Base-by-base conservation (phyloP, 1,140 invertebrate species). In the Lasioglossum albipes region DNA sequence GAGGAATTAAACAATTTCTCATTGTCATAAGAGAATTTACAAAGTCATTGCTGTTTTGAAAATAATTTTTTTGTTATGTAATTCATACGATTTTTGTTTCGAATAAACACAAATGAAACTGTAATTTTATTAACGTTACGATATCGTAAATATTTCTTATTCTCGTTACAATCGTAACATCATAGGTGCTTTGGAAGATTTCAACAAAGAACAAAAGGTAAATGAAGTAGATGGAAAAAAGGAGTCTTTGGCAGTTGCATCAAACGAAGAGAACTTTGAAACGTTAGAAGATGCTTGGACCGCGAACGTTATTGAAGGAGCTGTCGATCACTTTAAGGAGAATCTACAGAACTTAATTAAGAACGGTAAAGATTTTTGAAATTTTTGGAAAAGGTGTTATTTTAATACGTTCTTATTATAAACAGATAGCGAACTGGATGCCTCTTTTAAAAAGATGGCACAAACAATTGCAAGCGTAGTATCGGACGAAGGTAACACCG, bases 141-240 rank as follows among this genome's bases (percentile, higher is more conserved):
- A n/a, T 57, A n/a, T n/a, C 7, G n/a, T n/a, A 7, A n/a, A 57
- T n/a, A 57, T 7, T 57, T 57, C 6, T 57, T 7, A 7, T 57
- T 20, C 7, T n/a, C 57, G 9, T 22, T 62, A n/a, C n/a, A 49
- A 62, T 78, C 49, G 72, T 80, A 69, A 45, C 75, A 16, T 85
- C 62, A 49, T 68, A 94, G 94, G 91, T 91, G 94, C 94, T 77
- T 88, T 94, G 61, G 88, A 94, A 87, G 94, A 94, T 87, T 94
- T 94, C 64, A 91, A 93, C 65, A 92, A 93, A 76, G 84, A 20
- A 81, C 84, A 72, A 59, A 70, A 22, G 78, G 88, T 42, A 83
- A 12, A 54, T 13, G 73, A 87, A n/a, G 36, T 54, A 0, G 52
- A 81, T 16, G 59, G 52, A 7, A 80, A 85, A 64, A 69, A 31